These are phyloP conservation scores for Galago senegalensis DNA, from an alignment of 2,797 vertebrate genomes.

Conservation along the genomic window DNA sequence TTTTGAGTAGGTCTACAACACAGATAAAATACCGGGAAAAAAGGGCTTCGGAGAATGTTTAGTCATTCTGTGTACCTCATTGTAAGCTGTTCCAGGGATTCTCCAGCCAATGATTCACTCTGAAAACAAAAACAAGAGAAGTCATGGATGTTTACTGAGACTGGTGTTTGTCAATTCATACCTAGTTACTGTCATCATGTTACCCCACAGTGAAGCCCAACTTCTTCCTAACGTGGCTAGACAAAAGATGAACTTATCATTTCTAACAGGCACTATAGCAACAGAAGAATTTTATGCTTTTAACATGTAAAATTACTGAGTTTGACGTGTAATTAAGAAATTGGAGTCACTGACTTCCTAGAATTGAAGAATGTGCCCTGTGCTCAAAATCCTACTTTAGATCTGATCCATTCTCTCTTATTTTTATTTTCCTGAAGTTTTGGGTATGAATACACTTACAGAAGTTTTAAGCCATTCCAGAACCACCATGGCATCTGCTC, in stretches of 20 bases:
- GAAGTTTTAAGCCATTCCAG: not conserved
- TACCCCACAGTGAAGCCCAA: not conserved
- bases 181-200: not conserved
- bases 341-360: not conserved
- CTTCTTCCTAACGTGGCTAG: not conserved
- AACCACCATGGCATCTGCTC: not conserved
- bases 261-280: not conserved
- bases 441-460: not conserved
- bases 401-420: not conserved
- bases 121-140: slow-evolving; percentile 66
- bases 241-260: slow-evolving; percentile 17
- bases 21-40: not conserved
- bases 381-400: slow-evolving; percentile 32
- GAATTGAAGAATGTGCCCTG: not conserved
- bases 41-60: slow-evolving; percentile 30
- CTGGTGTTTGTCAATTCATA: slow-evolving; percentile 29
- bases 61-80: not conserved
- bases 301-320: slow-evolving; percentile 30
- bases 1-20: slow-evolving; percentile 49
- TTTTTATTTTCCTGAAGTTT: not conserved
- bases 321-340: slow-evolving; percentile 44
- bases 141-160: slow-evolving; percentile 69
- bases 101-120: slow-evolving; percentile 54
- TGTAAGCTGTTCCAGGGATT: slow-evolving; percentile 26
- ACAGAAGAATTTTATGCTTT: not conserved